Conservation (phyloP, 2,113 vertebrate species). For the Pterophyllum scalare region DNA sequence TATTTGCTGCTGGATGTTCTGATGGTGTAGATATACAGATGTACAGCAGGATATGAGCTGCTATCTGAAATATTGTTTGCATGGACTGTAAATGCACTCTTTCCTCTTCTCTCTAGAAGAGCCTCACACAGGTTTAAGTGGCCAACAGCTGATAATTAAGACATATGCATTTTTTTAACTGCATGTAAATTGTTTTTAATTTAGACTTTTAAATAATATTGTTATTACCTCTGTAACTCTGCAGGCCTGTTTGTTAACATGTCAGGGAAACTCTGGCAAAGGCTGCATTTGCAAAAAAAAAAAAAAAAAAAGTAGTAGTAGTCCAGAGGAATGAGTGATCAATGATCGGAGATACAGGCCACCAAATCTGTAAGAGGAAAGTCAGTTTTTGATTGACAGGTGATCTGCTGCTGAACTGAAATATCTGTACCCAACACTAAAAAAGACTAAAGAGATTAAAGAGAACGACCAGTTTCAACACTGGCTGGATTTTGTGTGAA, state of each 20-base stretch:
- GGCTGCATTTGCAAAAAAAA: constrained; percentile 37
- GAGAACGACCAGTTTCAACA: not conserved
- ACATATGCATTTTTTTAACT: constrained; percentile 47
- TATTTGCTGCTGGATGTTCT: not conserved
- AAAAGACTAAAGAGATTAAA: not conserved
- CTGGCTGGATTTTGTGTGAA: not conserved
- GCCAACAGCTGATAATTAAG: constrained; percentile 8
- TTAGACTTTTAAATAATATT: not conserved
- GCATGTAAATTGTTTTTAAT: constrained; percentile 36
- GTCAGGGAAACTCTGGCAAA: constrained; percentile 31
- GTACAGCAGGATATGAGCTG: not conserved
- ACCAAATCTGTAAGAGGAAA: not conserved
- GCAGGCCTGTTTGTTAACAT: not conserved
- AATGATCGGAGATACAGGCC: not conserved
- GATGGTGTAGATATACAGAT: not conserved
- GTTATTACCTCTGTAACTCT: constrained; percentile 22
- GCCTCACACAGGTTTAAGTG: constrained; percentile 16
- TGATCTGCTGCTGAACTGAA: not conserved
- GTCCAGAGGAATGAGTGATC: not conserved
- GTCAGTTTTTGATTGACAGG: not conserved
- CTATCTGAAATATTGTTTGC: not conserved
- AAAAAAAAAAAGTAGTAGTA: not conserved
- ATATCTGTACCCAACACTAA: not conserved
- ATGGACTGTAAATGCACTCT: constrained; percentile 16
- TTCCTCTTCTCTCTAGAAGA: not conserved